Conservation (phyloP, 2,888 invertebrate species). For the Leptopilina drosophilae region DNA sequence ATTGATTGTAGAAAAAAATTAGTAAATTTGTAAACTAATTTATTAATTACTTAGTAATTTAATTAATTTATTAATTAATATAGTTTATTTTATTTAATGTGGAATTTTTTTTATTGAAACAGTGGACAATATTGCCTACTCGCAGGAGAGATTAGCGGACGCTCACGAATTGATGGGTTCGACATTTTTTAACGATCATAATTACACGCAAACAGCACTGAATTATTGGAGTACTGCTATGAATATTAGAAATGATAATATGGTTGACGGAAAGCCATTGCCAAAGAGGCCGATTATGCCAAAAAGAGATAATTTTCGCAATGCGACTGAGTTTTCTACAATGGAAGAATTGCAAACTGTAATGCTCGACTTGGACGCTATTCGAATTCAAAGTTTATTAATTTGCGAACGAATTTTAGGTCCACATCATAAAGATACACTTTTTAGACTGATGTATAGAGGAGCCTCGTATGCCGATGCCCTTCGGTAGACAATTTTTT, state of each 20-base stretch:
- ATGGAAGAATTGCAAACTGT: constrained; percentile 85
- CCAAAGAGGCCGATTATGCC: constrained; percentile 80
- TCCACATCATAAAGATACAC: constrained; percentile 90
- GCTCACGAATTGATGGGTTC: constrained; percentile 93
- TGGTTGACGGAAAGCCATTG: constrained; percentile 66
- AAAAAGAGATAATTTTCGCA: constrained; percentile 82
- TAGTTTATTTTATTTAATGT: too few relatives aligned
- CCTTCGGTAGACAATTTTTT: constrained; percentile 75
- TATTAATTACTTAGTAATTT: too few relatives aligned
- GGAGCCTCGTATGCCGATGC: constrained; percentile 87
- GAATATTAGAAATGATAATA: constrained; percentile 78
- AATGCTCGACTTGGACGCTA: constrained; percentile 88
- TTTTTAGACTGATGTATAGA: constrained; percentile 86
- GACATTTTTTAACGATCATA: constrained; percentile 92
- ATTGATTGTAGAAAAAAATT: too few relatives aligned
- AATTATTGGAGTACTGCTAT: constrained; percentile 90
- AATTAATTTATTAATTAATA: too few relatives aligned
- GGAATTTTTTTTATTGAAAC: background rate
- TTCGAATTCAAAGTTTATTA: constrained; percentile 91
- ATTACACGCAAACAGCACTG: constrained; percentile 85
- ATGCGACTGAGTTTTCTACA: constrained; percentile 86
- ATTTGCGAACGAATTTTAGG: constrained; percentile 94
- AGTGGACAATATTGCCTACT: constrained; percentile 79
- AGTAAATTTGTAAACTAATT: too few relatives aligned
- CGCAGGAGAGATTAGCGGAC: constrained; percentile 86